These are phyloP conservation scores for Pseudorhiza aurosa DNA, from an alignment of 30 jellyfish, hydroid and myxozoan genomes.

Conservation along the genomic window DNA sequence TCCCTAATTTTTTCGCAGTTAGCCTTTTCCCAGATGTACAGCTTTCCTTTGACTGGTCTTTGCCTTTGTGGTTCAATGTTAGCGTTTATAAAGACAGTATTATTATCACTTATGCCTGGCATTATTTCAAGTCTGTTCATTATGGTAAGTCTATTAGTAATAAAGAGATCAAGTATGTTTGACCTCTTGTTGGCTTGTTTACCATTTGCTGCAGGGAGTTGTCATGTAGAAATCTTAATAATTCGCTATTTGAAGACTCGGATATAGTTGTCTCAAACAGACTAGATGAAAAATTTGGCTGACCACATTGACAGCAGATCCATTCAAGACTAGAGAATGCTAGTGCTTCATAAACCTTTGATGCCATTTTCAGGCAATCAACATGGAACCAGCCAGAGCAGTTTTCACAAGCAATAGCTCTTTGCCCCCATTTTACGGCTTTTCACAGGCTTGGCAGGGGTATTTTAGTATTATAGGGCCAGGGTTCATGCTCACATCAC, in stretches of 20 bases:
- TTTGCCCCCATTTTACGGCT: conserved; percentile 39
- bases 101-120: conserved; percentile 51
- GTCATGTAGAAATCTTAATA: conserved; percentile 23
- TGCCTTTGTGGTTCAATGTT: conserved; percentile 35
- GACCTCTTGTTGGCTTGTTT: conserved; percentile 43
- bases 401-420: conserved; percentile 37
- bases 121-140: conserved; percentile 22
- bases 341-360: background rate
- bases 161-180: conserved; percentile 24
- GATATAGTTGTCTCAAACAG: background rate
- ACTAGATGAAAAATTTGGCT: background rate
- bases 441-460: conserved; percentile 2
- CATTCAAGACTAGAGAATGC: background rate
- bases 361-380: conserved; percentile 30
- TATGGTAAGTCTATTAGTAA: conserved; percentile 27
- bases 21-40: conserved; percentile 43
- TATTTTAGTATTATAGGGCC: background rate
- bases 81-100: conserved; percentile 1
- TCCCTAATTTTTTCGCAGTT: conserved; percentile 23
- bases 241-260: conserved; percentile 12
- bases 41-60: conserved; percentile 40
- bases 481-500: background rate
- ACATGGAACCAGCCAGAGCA: conserved; percentile 28
- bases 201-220: conserved; percentile 25
- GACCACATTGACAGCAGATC: background rate